Base-by-base conservation (phyloP, 2,888 invertebrate species). In the Agonum fuliginosum region DNA sequence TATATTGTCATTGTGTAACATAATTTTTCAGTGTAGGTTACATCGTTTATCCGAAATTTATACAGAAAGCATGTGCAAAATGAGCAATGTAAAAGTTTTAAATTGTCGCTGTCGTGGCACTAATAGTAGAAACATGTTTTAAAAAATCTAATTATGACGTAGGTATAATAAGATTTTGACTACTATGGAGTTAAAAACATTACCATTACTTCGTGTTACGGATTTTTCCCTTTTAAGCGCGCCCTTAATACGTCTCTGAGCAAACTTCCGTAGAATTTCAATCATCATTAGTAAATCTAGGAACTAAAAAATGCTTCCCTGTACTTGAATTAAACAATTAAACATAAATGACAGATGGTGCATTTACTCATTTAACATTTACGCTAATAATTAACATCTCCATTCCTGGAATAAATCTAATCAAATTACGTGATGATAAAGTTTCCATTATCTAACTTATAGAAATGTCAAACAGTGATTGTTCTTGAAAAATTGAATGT, bases 271-370 rank as follows among this genome's bases (percentile, higher is more conserved):
- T 27, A 54, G 24, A 10, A 30, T 27, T 14, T 30, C 58, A 62
- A 27, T 62, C 30, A 27, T 30, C 17, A 62, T 62, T 62, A 62
- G 14, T 30, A 62, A 62, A 62, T 62, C 58, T 62, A 27, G 58
- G 58, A 62, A 62, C 58, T 34, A 14, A 14, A 17, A 27, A 30
- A 30, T 19, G 12, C 30, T 62, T 62, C 58, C 58, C 12, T 62
- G 58, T 54, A 62, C 27, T 17, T 62, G 14, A 62, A 62, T 62
- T 62, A 62, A 62, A 30, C 58, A 62, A 62, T 62, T 62, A 62
- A 12, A 30, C 58, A 30, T 24, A 62, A 62, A 30, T 62, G 30
- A 30, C 34, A 62, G 30, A 27, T 34, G 27, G 58, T 14, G 14
- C 58, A 30, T 27, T 14, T 30, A 62, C 10, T 62, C 58, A 62